Evolutionary conservation across 2,888 invertebrate genomes (phyloP).

Genomic region (Acanthosepion lycidas): DNA sequence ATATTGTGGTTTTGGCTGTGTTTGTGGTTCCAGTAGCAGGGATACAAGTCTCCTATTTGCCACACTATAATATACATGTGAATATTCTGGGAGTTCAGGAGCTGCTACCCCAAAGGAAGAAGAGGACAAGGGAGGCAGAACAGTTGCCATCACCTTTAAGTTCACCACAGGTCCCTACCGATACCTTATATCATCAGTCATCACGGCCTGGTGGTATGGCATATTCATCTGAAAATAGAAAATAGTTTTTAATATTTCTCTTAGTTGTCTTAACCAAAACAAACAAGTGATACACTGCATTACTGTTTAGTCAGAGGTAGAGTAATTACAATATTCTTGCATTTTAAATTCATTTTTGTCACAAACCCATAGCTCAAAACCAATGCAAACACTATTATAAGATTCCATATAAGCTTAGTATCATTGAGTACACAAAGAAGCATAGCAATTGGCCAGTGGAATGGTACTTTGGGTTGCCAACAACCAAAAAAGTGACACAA

Average conservation of each 20-base stretch:
- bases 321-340: too few relatives aligned
- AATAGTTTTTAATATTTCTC: background rate
- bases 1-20: background rate
- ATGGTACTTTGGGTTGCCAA: too few relatives aligned
- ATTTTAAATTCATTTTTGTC: too few relatives aligned
- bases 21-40: background rate
- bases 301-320: background rate
- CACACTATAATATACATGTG: background rate
- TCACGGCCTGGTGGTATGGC: background rate
- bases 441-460: too few relatives aligned
- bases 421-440: too few relatives aligned
- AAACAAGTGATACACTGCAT: too few relatives aligned
- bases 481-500: too few relatives aligned
- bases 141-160: background rate
- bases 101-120: slow-evolving; percentile 34
- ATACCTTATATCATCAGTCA: background rate
- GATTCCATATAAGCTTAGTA: too few relatives aligned
- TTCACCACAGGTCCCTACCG: background rate
- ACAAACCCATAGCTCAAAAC: too few relatives aligned
- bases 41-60: background rate
- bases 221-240: background rate
- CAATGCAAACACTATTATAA: too few relatives aligned
- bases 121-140: background rate
- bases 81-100: background rate
- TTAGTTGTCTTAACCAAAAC: too few relatives aligned